Conservation (phyloP, 2,888 invertebrate species). For the Eumacrocentrus americanus region DNA sequence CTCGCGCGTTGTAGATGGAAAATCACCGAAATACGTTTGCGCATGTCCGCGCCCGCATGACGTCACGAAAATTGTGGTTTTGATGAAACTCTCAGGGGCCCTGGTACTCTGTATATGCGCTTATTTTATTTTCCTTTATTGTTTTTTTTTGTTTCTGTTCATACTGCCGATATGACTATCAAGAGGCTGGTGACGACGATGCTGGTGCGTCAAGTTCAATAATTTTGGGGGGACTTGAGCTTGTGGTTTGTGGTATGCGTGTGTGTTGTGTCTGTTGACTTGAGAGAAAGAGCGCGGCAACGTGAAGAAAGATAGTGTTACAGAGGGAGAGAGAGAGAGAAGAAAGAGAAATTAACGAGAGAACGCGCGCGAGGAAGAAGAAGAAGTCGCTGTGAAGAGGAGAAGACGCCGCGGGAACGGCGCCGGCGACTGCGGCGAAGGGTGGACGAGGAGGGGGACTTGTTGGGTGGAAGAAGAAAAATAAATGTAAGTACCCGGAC, state of each 20-base stretch:
- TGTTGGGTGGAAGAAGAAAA: slow-evolving; percentile 1
- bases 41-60: slow-evolving; percentile 59
- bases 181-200: slow-evolving; percentile 43
- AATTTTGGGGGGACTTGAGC: slow-evolving; percentile 32
- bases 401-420: slow-evolving; percentile 37
- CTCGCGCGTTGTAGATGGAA: slow-evolving; percentile 52
- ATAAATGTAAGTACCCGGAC: slow-evolving; percentile 46
- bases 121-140: slow-evolving; percentile 18
- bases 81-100: slow-evolving; percentile 47
- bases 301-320: slow-evolving; percentile 16
- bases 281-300: slow-evolving; percentile 21
- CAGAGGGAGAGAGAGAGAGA: slow-evolving; percentile 8
- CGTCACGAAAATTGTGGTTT: slow-evolving; percentile 60
- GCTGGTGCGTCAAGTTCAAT: slow-evolving; percentile 48
- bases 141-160: slow-evolving; percentile 25
- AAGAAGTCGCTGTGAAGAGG: slow-evolving; percentile 27
- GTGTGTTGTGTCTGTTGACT: too few relatives aligned
- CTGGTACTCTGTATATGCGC: slow-evolving; percentile 1
- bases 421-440: slow-evolving; percentile 33
- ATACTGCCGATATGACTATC: slow-evolving; percentile 24
- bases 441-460: not conserved
- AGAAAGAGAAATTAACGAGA: slow-evolving; percentile 4
- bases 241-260: too few relatives aligned
- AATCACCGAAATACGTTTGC: slow-evolving; percentile 60
- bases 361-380: slow-evolving; percentile 17